Evolutionary conservation across 2,113 vertebrate genomes (phyloP), one percentile per base, ranked within the genome.

Genomic region (Bos indicus): DNA sequence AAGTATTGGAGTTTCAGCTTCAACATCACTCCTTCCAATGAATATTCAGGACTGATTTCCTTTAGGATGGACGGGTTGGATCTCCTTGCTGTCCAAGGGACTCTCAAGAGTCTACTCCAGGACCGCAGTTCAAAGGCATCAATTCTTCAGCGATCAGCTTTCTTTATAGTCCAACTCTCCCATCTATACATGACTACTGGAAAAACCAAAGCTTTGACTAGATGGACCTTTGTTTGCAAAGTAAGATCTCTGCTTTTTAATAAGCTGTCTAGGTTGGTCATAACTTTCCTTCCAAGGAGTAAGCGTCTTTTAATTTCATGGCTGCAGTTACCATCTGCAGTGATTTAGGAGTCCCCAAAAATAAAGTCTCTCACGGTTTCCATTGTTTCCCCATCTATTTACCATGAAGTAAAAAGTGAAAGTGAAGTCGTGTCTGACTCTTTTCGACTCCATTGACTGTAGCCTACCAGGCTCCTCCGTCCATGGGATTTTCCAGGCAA

Each of bases 101-200:
- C 64, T 19, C 4, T 67, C 64, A 36, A 36, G 64, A 67, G 64
- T 67, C 64, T 36, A 19, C 33, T n/a, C 64, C 64, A 67, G n/a
- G 4, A 67, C 8, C 8, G 2, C 17, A 36, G 33, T 67, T 67
- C 16, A 67, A 67, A 33, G 16, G 8, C 16, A 67, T 67, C 64
- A 67, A 19, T 67, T n/a, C 64, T 67, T 67, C 8, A 2, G 16
- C 0, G 0, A 0, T 67, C 64, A 67, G 64, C 7, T n/a, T 67
- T 67, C 64, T 67, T 67, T n/a, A 10, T 10, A 67, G 33, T 67
- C 16, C 33, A 67, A 19, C 64, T n/a, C 64, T 67, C 33, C 10
- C 33, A 67, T n/a, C 64, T 8, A 67, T 67, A 19, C 33, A 67
- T n/a, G 16, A 67, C 64, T 9, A 67, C 33, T 10, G 16, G 62